Base-by-base conservation (phyloP, 2,113 vertebrate species). In the Podocnemis expansa region DNA sequence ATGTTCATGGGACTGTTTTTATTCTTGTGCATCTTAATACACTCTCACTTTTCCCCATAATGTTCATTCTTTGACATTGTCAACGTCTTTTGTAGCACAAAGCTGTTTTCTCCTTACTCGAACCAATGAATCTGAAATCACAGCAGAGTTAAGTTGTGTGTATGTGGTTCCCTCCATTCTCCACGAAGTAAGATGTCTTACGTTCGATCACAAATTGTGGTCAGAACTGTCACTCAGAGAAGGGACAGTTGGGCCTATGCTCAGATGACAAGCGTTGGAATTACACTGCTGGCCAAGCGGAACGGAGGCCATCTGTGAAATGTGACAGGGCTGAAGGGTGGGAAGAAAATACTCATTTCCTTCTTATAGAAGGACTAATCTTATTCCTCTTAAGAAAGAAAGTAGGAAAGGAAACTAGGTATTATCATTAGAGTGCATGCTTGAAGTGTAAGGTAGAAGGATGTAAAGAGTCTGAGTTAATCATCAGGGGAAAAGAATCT, bases 271-370 rank as follows among this genome's bases (percentile, higher is more conserved):
- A 85, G 80, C 76, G 90, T 82, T 10, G 2, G 94, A 89, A 94
- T 93, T 94, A 88, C 95, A 90, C 82, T 7, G 2, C 95, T 96
- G 97, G 93, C 93, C 98, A 98, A 97, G 98, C 97, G 96, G 97
- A 98, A 98, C 98, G 4, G 0, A 2, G 60, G 84, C 98, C 98
- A 98, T 98, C 98, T 98, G 98, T 89, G 96, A 86, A 19, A 60
- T 0, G 14, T 45, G 95, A 49, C 75, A 90, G 93, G 93, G 96
- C 95, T 95, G 90, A 94, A 88, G 92, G 91, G 89, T 67, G 45
- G 80, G 93, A 43, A 52, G 56, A 27, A 14, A 13, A 34, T 19
- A 22, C 29, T 3, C 70, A 6, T 11, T 56, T 81, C 34, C 82
- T 11, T 73, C 82, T 82, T 88, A 11, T 63, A 80, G 75, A 60